These are phyloP conservation scores for Drepanosiphum platanoidis DNA, from an alignment of 2,888 invertebrate genomes.

Conservation along the genomic window DNA sequence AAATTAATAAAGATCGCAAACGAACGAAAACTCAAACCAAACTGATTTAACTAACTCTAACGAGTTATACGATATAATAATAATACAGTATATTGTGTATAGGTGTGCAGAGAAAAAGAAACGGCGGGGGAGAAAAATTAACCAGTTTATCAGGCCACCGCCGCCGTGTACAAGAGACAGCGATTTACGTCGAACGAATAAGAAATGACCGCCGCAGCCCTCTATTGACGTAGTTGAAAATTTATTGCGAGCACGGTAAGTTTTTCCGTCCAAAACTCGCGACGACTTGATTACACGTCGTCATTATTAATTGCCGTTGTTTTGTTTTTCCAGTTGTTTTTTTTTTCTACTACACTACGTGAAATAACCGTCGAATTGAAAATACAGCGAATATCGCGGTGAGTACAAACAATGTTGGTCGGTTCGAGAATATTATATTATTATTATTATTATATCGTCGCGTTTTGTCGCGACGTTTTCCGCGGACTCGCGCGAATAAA, in stretches of 20 bases:
- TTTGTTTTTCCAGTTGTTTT: too few relatives aligned
- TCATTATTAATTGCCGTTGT: background rate
- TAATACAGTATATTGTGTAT: background rate
- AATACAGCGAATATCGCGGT: too few relatives aligned
- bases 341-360: too few relatives aligned
- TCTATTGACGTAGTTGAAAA: slow-evolving; percentile 17
- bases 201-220: background rate
- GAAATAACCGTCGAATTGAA: too few relatives aligned
- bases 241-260: slow-evolving; percentile 12
- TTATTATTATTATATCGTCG: too few relatives aligned
- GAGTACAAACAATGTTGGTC: too few relatives aligned
- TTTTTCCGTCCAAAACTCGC: background rate
- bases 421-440: too few relatives aligned
- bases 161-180: background rate
- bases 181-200: slow-evolving; percentile 17
- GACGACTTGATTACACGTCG: background rate
- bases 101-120: background rate
- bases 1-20: slow-evolving; percentile 31
- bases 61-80: background rate
- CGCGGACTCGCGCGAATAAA: too few relatives aligned
- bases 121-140: background rate
- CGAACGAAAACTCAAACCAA: slow-evolving; percentile 36
- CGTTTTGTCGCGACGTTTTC: too few relatives aligned
- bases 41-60: slow-evolving; percentile 32
- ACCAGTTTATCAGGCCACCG: slow-evolving; percentile 17